Evolutionary conservation across 2,113 vertebrate species (phyloP).

Genomic region (Mesembrinibis cayennensis): DNA sequence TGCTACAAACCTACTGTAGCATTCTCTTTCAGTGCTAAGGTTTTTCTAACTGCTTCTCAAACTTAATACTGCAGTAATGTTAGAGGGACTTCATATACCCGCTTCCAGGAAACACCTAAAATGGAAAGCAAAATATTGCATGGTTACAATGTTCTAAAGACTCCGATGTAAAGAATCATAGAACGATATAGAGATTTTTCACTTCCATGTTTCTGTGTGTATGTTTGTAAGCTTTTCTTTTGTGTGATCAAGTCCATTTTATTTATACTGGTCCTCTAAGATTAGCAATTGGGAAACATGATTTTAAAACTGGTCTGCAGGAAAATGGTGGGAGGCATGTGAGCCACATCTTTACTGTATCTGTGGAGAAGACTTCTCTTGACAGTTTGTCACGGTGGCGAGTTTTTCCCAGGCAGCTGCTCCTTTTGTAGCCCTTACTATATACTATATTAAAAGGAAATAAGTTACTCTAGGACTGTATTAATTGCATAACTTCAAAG

Average conservation of each 20-base stretch:
- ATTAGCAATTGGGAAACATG: background rate
- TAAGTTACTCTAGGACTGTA: background rate
- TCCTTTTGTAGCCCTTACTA: background rate
- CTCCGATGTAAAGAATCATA: background rate
- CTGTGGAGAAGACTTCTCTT: background rate
- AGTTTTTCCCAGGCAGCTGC: background rate
- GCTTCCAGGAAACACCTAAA: background rate
- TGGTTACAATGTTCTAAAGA: background rate
- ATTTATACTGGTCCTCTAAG: background rate
- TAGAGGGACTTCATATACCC: background rate
- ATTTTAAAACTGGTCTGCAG: background rate
- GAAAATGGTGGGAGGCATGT: background rate
- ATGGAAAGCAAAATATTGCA: background rate
- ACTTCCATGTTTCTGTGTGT: background rate
- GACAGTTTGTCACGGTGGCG: background rate
- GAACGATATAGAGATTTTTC: background rate
- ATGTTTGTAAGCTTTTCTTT: background rate
- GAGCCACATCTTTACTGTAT: background rate
- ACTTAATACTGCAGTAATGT: background rate
- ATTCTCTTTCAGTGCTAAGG: background rate
- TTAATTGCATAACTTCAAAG: background rate
- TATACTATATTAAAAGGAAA: background rate
- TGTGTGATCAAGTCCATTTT: background rate
- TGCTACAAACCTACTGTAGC: background rate
- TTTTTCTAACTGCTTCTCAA: background rate